Evolutionary conservation across 2,113 vertebrate genomes (phyloP), one percentile per base, ranked within the genome.

Genomic region (Gnathochromis pfefferi): DNA sequence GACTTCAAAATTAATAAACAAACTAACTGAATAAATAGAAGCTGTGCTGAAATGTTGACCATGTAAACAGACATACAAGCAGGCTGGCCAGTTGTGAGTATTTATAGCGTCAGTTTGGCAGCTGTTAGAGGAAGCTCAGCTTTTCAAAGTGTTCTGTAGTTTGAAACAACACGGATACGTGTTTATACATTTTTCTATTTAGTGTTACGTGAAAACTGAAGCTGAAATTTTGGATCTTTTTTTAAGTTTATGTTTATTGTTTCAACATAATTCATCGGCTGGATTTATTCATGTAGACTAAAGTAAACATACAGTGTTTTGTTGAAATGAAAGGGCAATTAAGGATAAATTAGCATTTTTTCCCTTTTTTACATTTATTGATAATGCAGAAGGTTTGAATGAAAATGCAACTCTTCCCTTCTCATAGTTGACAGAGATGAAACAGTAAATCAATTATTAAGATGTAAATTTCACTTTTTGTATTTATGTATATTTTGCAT

Each of bases 61-160:
- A 92, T 93, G 91, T 86, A 93, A 93, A 95, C 84, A 92, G 53
- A 83, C 87, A 92, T 93, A 92, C 90, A 93, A 94, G 90, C 88
- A 93, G 91, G 88, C 94, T 85, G 85, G 88, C 83, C 75, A 68
- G 78, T 91, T 88, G 81, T 81, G 70, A 85, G 82, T 96, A 96
- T 96, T 94, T 95, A 94, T 95, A 95, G 93, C 70, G 38, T 53
- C 83, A 82, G 84, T 86, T 94, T 95, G 94, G 94, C 93, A 91
- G 87, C 89, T 94, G 89, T 91, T 88, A 83, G 89, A 92, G 85
- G 90, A 88, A 86, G 90, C 88, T 91, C 57, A 58, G 89, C 60
- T 94, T 91, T 91, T 94, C 93, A 96, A 95, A 84, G 90, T 89
- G 83, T 92, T 70, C 92, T 89, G 92, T 92, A 93, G 90, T 93